Conservation (phyloP, 2,113 vertebrate species). For the Nyctereutes procyonoides region DNA sequence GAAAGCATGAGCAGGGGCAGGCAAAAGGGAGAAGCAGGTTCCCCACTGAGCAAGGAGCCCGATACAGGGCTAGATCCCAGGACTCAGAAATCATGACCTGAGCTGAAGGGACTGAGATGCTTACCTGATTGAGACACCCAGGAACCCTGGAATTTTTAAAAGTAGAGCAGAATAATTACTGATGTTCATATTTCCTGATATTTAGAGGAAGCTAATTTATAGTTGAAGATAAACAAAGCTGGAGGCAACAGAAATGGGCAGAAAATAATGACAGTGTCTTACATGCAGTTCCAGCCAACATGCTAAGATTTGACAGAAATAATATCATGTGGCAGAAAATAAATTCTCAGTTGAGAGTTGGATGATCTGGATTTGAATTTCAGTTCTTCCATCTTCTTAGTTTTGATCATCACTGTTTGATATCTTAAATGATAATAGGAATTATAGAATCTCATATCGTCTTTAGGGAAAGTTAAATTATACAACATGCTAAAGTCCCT, state of each 20-base stretch:
- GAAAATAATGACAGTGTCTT: neutral
- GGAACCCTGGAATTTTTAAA: neutral
- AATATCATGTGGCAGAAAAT: neutral
- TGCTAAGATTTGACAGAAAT: neutral
- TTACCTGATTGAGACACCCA: no score
- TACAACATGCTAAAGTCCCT: neutral
- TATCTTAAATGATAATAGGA: neutral
- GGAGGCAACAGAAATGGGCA: neutral
- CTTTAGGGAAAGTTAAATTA: neutral
- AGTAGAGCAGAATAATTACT: neutral
- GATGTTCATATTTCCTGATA: neutral
- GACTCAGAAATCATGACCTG: no score
- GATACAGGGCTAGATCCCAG: no score
- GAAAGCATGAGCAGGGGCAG: no score
- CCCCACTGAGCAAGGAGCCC: neutral
- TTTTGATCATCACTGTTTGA: neutral
- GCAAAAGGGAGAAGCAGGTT: no score
- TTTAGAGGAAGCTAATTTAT: neutral
- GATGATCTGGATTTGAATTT: neutral
- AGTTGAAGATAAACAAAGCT: neutral
- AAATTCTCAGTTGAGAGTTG: neutral
- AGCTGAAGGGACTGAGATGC: no score
- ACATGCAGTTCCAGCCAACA: neutral
- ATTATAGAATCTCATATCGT: neutral
- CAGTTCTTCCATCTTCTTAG: neutral